Evolutionary conservation across 2,797 vertebrate species (phyloP).

Genomic region (Myripristis murdjan): DNA sequence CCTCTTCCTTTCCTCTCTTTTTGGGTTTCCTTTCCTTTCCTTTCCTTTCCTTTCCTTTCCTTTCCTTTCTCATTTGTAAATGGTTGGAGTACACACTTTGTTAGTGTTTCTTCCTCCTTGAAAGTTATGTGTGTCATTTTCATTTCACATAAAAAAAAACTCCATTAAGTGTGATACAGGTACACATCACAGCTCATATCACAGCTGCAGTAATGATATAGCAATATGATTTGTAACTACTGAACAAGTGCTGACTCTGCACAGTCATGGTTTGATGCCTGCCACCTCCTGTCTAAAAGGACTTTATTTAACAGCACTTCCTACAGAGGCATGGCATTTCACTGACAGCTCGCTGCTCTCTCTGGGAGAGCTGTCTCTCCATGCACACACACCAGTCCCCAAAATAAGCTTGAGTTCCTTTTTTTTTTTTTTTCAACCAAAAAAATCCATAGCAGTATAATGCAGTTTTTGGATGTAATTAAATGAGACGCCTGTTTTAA

Average conservation of each 20-base stretch:
- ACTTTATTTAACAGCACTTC: slow-evolving; percentile 47
- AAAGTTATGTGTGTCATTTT: slow-evolving; percentile 19
- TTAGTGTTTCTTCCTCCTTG: slow-evolving; percentile 9
- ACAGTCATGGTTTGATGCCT: neutral
- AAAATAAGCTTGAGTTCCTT: neutral
- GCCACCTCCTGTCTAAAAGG: slow-evolving; percentile 48
- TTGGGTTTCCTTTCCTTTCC: neutral
- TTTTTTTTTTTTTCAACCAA: slow-evolving; percentile 1
- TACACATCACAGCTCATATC: neutral
- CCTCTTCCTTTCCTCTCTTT: neutral
- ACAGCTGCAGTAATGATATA: slow-evolving; percentile 22
- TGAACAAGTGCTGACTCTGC: slow-evolving; percentile 52
- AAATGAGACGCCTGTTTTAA: neutral
- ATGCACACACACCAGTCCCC: neutral
- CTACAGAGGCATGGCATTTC: slow-evolving; percentile 61
- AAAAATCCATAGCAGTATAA: neutral
- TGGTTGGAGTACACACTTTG: neutral
- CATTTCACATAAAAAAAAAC: neutral
- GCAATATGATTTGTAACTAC: slow-evolving; percentile 47
- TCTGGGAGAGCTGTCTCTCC: slow-evolving; percentile 21
- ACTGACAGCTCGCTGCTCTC: slow-evolving; percentile 43
- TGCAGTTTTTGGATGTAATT: neutral
- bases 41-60: too few species aligned
- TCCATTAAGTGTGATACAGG: neutral
- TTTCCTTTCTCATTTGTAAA: neutral